These are phyloP conservation scores for Takifugu bimaculatus DNA, from an alignment of 2,113 vertebrate genomes.

Conservation along the genomic window DNA sequence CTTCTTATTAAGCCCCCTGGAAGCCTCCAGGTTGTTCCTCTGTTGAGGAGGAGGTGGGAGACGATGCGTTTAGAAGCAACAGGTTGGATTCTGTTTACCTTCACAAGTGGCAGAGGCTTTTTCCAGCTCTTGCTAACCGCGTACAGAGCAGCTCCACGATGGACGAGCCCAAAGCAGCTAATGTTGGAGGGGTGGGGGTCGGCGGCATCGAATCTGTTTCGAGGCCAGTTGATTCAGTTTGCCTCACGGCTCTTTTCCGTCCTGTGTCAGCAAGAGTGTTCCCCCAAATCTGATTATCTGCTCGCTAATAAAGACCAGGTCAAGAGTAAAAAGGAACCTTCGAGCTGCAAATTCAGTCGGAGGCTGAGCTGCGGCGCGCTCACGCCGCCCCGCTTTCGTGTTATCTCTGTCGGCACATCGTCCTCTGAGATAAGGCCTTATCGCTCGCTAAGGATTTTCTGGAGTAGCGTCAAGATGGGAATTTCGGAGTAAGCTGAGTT, in stretches of 20 bases:
- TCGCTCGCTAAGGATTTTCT: constrained; percentile 45
- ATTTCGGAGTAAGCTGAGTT: constrained; percentile 49
- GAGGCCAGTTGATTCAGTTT: constrained; percentile 41
- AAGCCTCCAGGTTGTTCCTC: constrained; percentile 34
- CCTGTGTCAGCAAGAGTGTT: constrained; percentile 76
- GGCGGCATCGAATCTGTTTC: constrained; percentile 43
- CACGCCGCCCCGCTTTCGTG: constrained; percentile 15
- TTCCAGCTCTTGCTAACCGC: constrained; percentile 22
- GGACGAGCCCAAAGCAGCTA: constrained; percentile 1
- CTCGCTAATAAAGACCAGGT: constrained; percentile 91
- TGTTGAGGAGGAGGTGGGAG: constrained; percentile 46
- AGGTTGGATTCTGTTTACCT: constrained; percentile 37
- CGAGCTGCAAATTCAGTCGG: constrained; percentile 41
- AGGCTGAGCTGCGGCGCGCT: constrained; percentile 21
- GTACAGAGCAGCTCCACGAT: constrained; percentile 29
- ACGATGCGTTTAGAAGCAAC: constrained; percentile 54
- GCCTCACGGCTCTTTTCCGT: constrained; percentile 81
- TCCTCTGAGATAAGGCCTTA: constrained; percentile 51
- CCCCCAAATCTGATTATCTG: constrained; percentile 90
- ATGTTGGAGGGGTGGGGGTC: background rate
- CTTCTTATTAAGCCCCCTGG: constrained; percentile 71
- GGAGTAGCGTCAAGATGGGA: constrained; percentile 47
- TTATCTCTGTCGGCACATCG: constrained; percentile 57
- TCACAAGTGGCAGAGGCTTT: constrained; percentile 17
- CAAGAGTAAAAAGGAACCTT: constrained; percentile 71